Percentiles rank a stretch among this genome's conserved stretches.
Evolutionary conservation across 1,140 invertebrate species (phyloP).

Genomic region (Cotesia glomerata): DNA sequence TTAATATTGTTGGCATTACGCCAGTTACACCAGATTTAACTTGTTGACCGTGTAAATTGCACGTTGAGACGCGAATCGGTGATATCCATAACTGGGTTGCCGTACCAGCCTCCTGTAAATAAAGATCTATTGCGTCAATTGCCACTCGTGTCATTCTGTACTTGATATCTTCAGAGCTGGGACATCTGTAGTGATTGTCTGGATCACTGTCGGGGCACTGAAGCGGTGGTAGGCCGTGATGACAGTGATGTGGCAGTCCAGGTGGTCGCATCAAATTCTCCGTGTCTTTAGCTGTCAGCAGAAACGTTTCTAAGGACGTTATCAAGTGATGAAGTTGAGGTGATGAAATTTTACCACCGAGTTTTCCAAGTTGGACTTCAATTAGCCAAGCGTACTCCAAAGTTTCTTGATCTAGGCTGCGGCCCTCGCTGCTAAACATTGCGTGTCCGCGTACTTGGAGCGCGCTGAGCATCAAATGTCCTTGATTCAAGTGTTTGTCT

Average conservation of each 20-base stretch:
- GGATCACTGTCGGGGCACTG: constrained; percentile 77
- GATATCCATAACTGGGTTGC: constrained; percentile 88
- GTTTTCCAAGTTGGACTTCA: constrained; percentile 81
- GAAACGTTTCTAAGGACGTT: constrained; percentile 86
- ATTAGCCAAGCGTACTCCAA: constrained; percentile 96
- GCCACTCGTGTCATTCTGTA: constrained; percentile 92
- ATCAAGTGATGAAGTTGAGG: constrained; percentile 86
- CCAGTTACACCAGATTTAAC: constrained; percentile 90
- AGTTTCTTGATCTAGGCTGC: constrained; percentile 90
- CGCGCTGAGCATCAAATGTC: constrained; percentile 87
- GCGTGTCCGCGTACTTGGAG: constrained; percentile 93
- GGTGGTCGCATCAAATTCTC: constrained; percentile 86
- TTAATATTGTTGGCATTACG: constrained; percentile 78
- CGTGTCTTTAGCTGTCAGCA: constrained; percentile 83
- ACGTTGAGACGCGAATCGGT: constrained; percentile 86
- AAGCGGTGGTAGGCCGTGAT: constrained; percentile 81
- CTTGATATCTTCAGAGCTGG: constrained; percentile 89
- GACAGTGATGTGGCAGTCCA: constrained; percentile 78
- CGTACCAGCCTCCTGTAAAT: constrained; percentile 87
- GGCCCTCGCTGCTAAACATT: constrained; percentile 93
- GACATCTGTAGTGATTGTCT: constrained; percentile 78
- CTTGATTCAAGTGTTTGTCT: constrained; percentile 83
- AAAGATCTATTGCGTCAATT: constrained; percentile 90
- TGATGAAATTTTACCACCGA: constrained; percentile 79
- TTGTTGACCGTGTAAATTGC: constrained; percentile 91